Evolutionary conservation across 23 tunicate species (phyloP), one percentile per base, ranked within the genome.

Genomic region (Trididemnum clinides): DNA sequence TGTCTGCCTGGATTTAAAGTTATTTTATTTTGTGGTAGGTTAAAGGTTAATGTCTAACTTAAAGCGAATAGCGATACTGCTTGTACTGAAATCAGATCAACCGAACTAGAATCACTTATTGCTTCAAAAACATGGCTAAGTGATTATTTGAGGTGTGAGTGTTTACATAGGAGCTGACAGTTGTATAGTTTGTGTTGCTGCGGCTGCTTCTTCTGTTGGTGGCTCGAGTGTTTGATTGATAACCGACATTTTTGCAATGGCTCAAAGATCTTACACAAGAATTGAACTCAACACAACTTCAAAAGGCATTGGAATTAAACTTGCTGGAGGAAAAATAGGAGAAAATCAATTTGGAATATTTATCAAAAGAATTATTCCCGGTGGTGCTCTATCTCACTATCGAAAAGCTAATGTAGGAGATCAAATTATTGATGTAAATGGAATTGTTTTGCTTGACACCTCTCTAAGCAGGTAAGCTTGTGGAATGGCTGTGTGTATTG

Each of bases 371-470:
- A 78, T 90, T 37, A 34, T 90, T 28, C 82, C 85, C 12, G 89
- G 89, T 7, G 89, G 95, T 20, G 89, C 89, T 21, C 75, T 80
- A 15, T 44, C 82, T 23, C 39, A 73, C 7, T 39, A 33, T 21
- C 50, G 65, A 0, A 30, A 64, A 27, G 66, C 80, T 10, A 37
- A 38, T 31, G 77, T 77, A 26, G 91, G 91, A 0, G 88, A 92
- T 66, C 82, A 92, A 50, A 92, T 92, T 26, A 25, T 92, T 0
- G 79, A 87, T 71, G 88, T 92, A 7, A 92, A 92, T 87, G 85
- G 84, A 37, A 66, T 77, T n/a, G 34, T 65, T 39, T 64, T 89
- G 44, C 20, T 15, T 1, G 50, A 32, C 3, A 31, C 78, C 33
- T 49, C 78, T 57, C 23, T 78, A 15, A 37, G 6, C 25, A 86